These are phyloP conservation scores for Leptosomus discolor DNA, from an alignment of 2,113 vertebrate genomes.

Conservation along the genomic window DNA sequence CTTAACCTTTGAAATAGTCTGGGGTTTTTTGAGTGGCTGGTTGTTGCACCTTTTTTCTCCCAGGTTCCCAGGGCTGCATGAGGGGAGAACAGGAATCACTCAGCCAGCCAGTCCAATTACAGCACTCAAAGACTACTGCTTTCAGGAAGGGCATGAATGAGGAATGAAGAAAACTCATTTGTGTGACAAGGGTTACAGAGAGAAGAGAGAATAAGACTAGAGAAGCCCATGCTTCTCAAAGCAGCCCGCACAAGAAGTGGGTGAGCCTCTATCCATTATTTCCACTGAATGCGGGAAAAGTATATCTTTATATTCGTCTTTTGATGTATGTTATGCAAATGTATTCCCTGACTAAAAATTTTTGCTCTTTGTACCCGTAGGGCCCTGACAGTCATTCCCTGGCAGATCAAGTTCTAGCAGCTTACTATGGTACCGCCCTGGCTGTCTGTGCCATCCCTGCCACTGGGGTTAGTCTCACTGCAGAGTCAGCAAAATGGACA, in stretches of 20 bases:
- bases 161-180: constrained; percentile 43
- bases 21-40: constrained; percentile 50
- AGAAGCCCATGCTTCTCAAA: background rate
- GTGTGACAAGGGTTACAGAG: constrained; percentile 33
- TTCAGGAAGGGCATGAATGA: constrained; percentile 24
- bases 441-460: background rate
- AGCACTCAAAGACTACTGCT: constrained; percentile 7
- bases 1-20: constrained; percentile 66
- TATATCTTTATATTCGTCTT: background rate
- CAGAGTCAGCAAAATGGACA: background rate
- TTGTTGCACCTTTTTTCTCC: constrained; percentile 57
- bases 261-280: background rate
- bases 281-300: background rate
- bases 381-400: background rate
- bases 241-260: background rate
- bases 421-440: background rate
- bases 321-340: constrained; percentile 3
- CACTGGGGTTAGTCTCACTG: background rate
- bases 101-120: constrained; percentile 67
- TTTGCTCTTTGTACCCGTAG: background rate
- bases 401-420: background rate
- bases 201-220: background rate
- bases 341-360: background rate
- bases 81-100: constrained; percentile 49
- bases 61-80: constrained; percentile 36